Evolutionary conservation across 2,797 vertebrate species (phyloP), one percentile per base, ranked within the genome.

Genomic region (Catamblyrhynchus diadema): DNA sequence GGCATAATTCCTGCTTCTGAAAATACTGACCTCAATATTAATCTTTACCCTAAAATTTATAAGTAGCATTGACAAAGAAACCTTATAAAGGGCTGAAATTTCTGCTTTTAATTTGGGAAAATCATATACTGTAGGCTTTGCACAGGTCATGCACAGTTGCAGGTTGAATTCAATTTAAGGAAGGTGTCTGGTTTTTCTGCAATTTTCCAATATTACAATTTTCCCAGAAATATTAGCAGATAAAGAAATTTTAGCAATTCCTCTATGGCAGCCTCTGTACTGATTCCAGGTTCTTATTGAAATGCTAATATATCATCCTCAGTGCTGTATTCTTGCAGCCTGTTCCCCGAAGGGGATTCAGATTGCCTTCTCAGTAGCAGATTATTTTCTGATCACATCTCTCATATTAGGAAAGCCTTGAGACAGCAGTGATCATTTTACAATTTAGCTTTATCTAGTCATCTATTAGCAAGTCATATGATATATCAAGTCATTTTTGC

Each of bases 331-430:
- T 90, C 78, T 39, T 66, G 71, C 87, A 93, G 79, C 54, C 85
- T 59, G 35, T 87, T 96, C 83, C 95, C 89, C 2, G 1, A 93
- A 88, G 94, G 93, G 93, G 93, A 96, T 95, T 96, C 15, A 2
- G 59, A 57, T 96, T 96, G 86, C 88, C 91, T 74, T 32, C 84
- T 96, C 88, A 89, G 82, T 30, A 93, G 79, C 91, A 88, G 92
- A 92, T 95, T 92, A 95, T 97, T 97, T 96, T 93, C 86, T 95
- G 82, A 96, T 96, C 92, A 81, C 91, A 96, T 94, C 95, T 88
- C 73, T 90, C 19, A 39, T 94, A 94, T 96, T 93, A 91, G 67
- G 53, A 84, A 91, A 87, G n/a, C 53, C 39, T 16, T 50, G 84
- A 92, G 81, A 94, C 71, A 71, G 10, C 91, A 84, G 69, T 32